phyloP scores from a whole-genome alignment of 1,140 invertebrate genomes.

The Aphaenogaster ashmeadi region DNA sequence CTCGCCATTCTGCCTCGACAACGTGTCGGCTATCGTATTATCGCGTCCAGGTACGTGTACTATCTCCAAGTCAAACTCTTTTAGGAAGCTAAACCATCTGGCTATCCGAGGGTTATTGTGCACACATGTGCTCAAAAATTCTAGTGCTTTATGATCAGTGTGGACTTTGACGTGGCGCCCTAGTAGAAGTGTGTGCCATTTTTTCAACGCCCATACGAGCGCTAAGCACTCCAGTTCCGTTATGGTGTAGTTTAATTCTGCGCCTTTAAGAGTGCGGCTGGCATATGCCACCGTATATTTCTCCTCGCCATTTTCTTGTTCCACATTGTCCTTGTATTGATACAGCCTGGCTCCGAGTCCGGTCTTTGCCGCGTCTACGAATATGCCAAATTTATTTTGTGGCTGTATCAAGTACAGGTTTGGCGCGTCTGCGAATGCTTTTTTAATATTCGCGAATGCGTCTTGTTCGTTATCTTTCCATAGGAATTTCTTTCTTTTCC shows the following conservation, averaged over 20 bases:
- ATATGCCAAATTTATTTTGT: too few species aligned
- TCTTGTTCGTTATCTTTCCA: background rate
- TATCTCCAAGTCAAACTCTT: background rate
- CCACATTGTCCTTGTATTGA: too few species aligned
- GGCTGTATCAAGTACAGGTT: background rate
- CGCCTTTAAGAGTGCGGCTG: too few species aligned
- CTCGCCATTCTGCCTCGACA: background rate
- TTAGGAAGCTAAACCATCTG: background rate
- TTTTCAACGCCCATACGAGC: background rate
- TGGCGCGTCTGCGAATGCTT: background rate
- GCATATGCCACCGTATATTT: too few species aligned
- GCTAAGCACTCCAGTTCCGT: too few species aligned
- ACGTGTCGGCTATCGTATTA: background rate
- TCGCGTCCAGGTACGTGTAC: background rate
- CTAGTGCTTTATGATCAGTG: background rate
- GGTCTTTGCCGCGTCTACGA: too few species aligned
- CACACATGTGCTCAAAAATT: background rate
- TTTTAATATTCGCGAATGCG: background rate
- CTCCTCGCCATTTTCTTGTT: too few species aligned
- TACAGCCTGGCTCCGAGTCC: too few species aligned
- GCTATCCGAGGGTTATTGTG: background rate
- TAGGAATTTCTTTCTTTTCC: background rate
- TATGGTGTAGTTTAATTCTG: too few species aligned
- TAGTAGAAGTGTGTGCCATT: background rate
- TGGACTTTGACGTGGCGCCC: background rate